Evolutionary conservation across 2,797 vertebrate genomes (phyloP), one percentile per base, ranked within the genome.

Genomic region (Rousettus madagascariensis): DNA sequence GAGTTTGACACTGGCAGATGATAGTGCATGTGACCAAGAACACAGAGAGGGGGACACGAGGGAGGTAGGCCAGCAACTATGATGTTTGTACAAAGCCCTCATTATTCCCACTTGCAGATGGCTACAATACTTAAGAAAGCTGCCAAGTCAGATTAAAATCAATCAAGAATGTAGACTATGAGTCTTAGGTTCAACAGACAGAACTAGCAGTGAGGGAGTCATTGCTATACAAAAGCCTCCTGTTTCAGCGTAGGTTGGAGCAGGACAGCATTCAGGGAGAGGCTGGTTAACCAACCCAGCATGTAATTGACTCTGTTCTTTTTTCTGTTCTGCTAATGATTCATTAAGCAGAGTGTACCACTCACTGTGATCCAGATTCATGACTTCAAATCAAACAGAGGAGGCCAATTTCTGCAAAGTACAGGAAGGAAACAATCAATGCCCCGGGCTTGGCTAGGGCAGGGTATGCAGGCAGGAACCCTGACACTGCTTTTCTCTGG

Each of bases 121-220:
- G 97, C 82, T 86, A 74, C 79, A 90, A 63, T 94, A 88, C 93
- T 98, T 98, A 95, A 97, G 97, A 97, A 98, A 97, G 94, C 98
- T 98, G 98, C 96, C 98, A 98, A 96, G 86, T 97, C 90, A 96
- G 94, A 98, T 98, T 97, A 98, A 98, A 98, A 98, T 98, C 96
- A 98, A 97, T 98, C 97, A 98, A 96, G 96, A 98, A 98, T 98
- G 96, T 97, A 97, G 97, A 98, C 98, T 97, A 95, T 93, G 91
- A 96, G 96, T 96, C 97, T 97, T 97, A 95, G 78, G 90, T 97
- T 98, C 97, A 96, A 97, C 91, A 97, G 4, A 1, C 89, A 96
- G 97, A 98, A 94, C 97, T 96, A 90, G 94, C 91, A 96, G 72
- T 57, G 82, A 95, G 90, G 96, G 97, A 96, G 97, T 96, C 74